Base-by-base conservation (phyloP, 2,888 invertebrate species). In the Callimorpha dominula region DNA sequence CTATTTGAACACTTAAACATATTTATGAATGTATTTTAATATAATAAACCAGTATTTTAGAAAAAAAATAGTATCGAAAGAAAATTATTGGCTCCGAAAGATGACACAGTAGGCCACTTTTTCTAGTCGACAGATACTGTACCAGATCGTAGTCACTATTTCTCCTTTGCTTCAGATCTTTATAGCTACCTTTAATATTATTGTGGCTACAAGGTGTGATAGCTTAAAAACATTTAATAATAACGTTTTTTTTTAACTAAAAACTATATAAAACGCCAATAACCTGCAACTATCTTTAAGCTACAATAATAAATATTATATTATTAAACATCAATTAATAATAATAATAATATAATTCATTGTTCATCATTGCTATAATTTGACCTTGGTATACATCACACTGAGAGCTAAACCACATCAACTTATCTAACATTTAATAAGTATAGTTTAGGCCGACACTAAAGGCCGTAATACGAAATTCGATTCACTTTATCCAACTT, bases 351-450 rank as follows among this genome's bases (percentile, higher is more conserved):
- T 50, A 11, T 54, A 46, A 66, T 5, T 42, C 54, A 77, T 82
- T 84, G 81, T 85, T 72, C 82, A 81, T 78, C 74, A 78, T 84
- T 86, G 70, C 78, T 42, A 79, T 87, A 84, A 86, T 86, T 86
- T 87, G 85, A 87, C 85, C 71, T 78, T 67, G 43, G 63, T 46
- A 65, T 71, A 76, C 67, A 78, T 67, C 68, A 71, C 62, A 67
- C 71, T 15, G 9, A 71, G 0, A 60, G 65, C 65, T 75, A 77
- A 52, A 40, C 66, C 20, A 75, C 20, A 20, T 20, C 4, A 20
- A 57, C 4, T 57, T 60, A 11, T 60, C 60, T 60, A 60, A 60
- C 63, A 70, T 63, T 67, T 60, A 67, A 31, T 49, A 65, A 63
- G 8, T 20, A 46, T 74, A 68, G 8, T 69, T 85, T 85, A 85